These are phyloP conservation scores for Agonopterix alstromeriana DNA, from an alignment of 2,888 invertebrate species.

Conservation along the genomic window DNA sequence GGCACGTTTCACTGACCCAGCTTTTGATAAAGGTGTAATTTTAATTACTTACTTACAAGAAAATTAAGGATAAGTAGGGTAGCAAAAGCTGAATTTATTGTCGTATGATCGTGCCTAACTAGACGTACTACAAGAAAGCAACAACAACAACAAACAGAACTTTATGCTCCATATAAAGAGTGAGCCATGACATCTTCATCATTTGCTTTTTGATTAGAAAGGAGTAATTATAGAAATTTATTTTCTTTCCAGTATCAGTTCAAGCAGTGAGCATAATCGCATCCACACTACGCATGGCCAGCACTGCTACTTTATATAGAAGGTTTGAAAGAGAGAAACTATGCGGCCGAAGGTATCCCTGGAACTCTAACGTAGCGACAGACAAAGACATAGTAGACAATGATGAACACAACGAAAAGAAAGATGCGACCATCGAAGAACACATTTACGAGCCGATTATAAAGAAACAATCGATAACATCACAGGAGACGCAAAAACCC, in stretches of 20 bases:
- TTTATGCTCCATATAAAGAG: too few species aligned
- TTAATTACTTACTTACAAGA: background rate
- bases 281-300: slow-evolving; percentile 82
- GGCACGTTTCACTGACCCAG: slow-evolving; percentile 72
- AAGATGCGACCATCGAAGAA: slow-evolving; percentile 16
- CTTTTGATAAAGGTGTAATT: slow-evolving; percentile 79
- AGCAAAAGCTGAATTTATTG: background rate
- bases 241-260: slow-evolving; percentile 71
- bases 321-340: slow-evolving; percentile 87
- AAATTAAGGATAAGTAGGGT: background rate
- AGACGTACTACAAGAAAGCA: too few species aligned
- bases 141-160: too few species aligned
- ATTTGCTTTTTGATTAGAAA: too few species aligned
- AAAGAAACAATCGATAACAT: slow-evolving; percentile 28
- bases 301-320: slow-evolving; percentile 83
- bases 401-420: background rate
- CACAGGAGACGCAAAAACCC: slow-evolving; percentile 18
- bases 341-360: slow-evolving; percentile 84
- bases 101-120: too few species aligned
- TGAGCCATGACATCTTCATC: too few species aligned
- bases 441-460: slow-evolving; percentile 41
- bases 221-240: background rate
- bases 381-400: background rate
- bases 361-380: slow-evolving; percentile 51
- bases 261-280: slow-evolving; percentile 81